Evolutionary conservation across 2,113 vertebrate genomes (phyloP).

Genomic region (Chionis minor): DNA sequence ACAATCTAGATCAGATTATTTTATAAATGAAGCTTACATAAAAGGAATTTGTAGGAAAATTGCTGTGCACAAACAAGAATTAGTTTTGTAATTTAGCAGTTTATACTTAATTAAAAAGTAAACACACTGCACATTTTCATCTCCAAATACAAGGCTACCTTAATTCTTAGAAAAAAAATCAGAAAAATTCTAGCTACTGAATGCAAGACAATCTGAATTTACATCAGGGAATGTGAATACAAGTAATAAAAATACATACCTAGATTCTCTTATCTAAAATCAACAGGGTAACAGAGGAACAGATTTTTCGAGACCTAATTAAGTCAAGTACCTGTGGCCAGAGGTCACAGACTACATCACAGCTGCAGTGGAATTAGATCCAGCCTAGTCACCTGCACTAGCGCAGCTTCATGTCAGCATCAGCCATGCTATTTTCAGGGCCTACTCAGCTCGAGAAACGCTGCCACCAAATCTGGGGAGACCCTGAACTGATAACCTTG

Average conservation of each 20-base stretch:
- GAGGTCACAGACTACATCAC: background rate
- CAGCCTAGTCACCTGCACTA: background rate
- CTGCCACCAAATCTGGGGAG: background rate
- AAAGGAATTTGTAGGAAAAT: background rate
- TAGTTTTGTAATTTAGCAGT: background rate
- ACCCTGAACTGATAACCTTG: background rate
- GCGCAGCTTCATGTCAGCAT: background rate
- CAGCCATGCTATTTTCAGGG: background rate
- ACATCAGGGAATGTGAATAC: background rate
- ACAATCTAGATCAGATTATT: background rate
- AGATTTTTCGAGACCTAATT: background rate
- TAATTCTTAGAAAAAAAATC: background rate
- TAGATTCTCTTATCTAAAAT: background rate
- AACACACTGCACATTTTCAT: background rate
- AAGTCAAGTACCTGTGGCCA: background rate
- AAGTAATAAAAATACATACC: background rate
- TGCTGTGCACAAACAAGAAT: background rate
- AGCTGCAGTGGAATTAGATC: background rate
- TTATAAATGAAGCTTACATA: background rate
- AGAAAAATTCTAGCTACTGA: background rate
- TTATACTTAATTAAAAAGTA: background rate
- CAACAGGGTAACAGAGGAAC: background rate
- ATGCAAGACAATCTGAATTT: background rate
- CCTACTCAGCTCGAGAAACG: background rate
- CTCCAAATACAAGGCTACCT: background rate